These are phyloP conservation scores for Drosophila bocqueti DNA, from an alignment of 1,140 invertebrate genomes.

Conservation along the genomic window DNA sequence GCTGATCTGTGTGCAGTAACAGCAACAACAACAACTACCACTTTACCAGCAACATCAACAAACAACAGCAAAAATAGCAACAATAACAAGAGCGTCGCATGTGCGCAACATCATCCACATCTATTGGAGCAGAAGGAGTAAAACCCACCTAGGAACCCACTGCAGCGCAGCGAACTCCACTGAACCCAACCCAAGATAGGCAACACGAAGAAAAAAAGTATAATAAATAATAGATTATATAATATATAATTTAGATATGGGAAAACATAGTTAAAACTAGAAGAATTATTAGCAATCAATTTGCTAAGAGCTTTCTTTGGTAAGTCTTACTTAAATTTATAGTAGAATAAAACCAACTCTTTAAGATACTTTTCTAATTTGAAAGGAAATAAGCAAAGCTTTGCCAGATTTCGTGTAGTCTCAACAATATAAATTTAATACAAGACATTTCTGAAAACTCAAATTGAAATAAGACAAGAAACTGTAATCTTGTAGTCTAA, in stretches of 20 bases:
- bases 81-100: constrained; percentile 59
- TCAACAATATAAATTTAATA: background rate
- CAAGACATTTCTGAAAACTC: background rate
- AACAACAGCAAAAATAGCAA: constrained; percentile 1
- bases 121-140: constrained; percentile 79
- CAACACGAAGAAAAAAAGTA: background rate
- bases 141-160: constrained; percentile 65
- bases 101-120: constrained; percentile 62
- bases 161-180: constrained; percentile 46
- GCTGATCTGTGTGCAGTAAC: constrained; percentile 61
- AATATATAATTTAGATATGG: background rate
- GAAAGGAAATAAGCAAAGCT: background rate
- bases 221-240: background rate
- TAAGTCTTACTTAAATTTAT: background rate
- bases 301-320: background rate
- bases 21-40: constrained; percentile 32
- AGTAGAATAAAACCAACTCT: too few relatives aligned
- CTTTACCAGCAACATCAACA: background rate
- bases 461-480: background rate
- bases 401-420: background rate
- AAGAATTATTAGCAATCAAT: background rate
- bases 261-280: background rate
- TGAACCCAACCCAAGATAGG: constrained; percentile 45
- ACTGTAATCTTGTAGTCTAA: rapidly evolving
- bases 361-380: background rate